Percentiles rank a stretch among this genome's conserved stretches.
Evolutionary conservation across 2,113 vertebrate genomes (phyloP).

Genomic region (Tenebrosternarchus preto): DNA sequence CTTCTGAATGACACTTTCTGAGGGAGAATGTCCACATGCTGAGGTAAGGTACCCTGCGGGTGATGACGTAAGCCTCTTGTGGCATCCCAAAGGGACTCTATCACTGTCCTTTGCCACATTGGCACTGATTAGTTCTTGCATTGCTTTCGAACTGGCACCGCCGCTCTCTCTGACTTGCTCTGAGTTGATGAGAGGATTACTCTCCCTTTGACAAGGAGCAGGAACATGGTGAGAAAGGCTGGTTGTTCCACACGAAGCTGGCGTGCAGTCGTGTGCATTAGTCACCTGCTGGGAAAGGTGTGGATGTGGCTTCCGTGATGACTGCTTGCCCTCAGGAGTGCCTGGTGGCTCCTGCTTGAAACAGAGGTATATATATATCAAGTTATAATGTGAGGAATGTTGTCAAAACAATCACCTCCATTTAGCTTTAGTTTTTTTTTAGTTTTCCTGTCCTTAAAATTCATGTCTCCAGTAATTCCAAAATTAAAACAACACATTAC

Average conservation of each 20-base stretch:
- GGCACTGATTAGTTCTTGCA: neutral
- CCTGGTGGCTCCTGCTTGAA: constrained; percentile 60
- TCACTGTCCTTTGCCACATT: neutral
- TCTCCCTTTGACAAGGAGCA: constrained; percentile 16
- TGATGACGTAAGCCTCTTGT: neutral
- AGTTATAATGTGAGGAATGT: constrained; percentile 22
- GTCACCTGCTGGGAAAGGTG: constrained; percentile 51
- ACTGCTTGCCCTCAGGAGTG: constrained; percentile 38
- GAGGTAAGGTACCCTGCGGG: neutral
- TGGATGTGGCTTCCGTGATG: constrained; percentile 39
- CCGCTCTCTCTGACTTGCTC: neutral
- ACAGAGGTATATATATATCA: constrained; percentile 48
- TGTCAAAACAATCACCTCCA: constrained; percentile 2
- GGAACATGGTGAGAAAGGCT: neutral
- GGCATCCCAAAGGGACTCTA: neutral
- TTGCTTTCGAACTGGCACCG: neutral
- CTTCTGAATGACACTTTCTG: constrained; percentile 27
- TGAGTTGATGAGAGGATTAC: neutral
- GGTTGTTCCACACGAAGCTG: constrained; percentile 9
- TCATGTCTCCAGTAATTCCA: neutral
- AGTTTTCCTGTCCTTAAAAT: neutral
- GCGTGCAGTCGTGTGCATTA: constrained; percentile 45
- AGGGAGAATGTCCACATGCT: constrained; percentile 18
- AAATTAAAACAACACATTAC: neutral
- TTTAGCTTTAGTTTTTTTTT: neutral